A percentile compares a stretch with the other conserved stretches of the same genome.
Conservation (phyloP, 2,797 vertebrate genomes). For the Propithecus deckenii region DNA sequence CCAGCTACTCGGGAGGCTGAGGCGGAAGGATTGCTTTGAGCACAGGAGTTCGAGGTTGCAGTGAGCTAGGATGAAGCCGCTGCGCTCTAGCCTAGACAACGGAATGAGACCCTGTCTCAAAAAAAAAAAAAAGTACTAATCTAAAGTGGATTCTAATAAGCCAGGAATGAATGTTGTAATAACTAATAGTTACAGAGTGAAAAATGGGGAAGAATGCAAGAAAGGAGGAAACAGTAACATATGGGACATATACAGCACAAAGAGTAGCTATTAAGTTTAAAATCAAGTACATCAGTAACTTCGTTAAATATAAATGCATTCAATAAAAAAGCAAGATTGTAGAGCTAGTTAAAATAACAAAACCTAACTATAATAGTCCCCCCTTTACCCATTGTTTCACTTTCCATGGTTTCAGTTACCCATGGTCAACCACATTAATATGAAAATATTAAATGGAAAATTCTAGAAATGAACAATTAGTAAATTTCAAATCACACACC, state of each 20-base stretch:
- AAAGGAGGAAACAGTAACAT: background rate
- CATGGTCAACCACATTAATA: background rate
- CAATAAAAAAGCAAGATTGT: background rate
- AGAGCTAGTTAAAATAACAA: background rate
- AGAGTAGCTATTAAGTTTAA: background rate
- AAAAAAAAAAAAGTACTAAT: background rate
- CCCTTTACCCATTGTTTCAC: background rate
- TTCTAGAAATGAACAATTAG: background rate
- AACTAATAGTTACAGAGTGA: background rate
- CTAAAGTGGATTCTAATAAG: background rate
- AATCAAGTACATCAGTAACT: background rate
- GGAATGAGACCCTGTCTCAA: too few species aligned
- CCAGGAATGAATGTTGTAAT: background rate
- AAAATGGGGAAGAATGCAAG: background rate
- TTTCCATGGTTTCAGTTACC: background rate
- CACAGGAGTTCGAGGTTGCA: too few species aligned
- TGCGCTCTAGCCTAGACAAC: too few species aligned
- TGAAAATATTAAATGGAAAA: background rate
- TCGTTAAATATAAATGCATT: background rate
- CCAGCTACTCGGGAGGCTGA: too few species aligned
- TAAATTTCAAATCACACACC: background rate
- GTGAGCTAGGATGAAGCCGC: too few species aligned
- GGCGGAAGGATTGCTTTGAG: too few species aligned
- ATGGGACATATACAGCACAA: background rate
- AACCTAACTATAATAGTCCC: background rate